These are phyloP conservation scores for Hydroisotoma schaefferi DNA, from an alignment of 2,888 invertebrate genomes.

Conservation along the genomic window DNA sequence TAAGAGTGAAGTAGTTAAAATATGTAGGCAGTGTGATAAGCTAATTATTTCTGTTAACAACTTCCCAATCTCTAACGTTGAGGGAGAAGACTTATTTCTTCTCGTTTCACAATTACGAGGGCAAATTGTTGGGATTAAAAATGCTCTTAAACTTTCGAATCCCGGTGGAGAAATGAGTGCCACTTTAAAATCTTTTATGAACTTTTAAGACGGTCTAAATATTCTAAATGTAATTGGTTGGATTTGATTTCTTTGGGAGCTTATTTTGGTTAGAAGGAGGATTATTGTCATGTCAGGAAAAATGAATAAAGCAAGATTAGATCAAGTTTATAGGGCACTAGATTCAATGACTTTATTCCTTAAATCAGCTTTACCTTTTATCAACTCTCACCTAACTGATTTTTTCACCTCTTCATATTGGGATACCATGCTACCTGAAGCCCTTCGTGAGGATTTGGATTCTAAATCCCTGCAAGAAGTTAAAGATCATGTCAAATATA, in stretches of 20 bases:
- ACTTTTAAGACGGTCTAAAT: constrained; percentile 50
- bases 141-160: background rate
- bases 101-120: constrained; percentile 59
- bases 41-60: constrained; percentile 60
- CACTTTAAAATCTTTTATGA: background rate
- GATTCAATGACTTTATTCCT: constrained; percentile 54
- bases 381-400: constrained; percentile 75
- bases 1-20: background rate
- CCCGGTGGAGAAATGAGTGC: too few species aligned
- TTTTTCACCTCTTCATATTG: constrained; percentile 67
- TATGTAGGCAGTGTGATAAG: constrained; percentile 33
- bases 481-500: constrained; percentile 17
- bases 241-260: too few species aligned
- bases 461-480: constrained; percentile 33
- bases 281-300: too few species aligned
- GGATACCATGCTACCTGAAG: constrained; percentile 59
- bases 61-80: constrained; percentile 66
- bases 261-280: too few species aligned
- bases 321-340: constrained; percentile 54
- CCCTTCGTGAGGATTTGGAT: constrained; percentile 58
- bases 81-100: constrained; percentile 63
- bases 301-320: constrained; percentile 50
- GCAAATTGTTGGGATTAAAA: background rate
- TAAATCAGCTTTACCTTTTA: constrained; percentile 60
- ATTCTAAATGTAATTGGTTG: constrained; percentile 43